These are phyloP conservation scores for Hypsopygia costalis DNA, from an alignment of 2,888 invertebrate species.

Conservation along the genomic window DNA sequence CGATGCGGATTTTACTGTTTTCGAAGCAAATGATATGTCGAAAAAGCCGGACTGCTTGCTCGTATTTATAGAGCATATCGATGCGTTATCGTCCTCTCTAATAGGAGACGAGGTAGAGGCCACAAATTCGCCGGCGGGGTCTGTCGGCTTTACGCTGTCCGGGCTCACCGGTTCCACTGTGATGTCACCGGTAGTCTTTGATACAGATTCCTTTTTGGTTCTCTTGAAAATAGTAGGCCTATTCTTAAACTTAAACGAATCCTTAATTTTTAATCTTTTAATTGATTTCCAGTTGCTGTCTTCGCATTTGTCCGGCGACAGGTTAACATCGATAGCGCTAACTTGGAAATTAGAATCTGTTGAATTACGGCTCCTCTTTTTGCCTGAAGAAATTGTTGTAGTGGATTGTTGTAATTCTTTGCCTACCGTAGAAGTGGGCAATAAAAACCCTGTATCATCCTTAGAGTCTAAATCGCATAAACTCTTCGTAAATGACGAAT, in stretches of 20 bases:
- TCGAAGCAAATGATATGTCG: conserved; percentile 72
- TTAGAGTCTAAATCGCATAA: conserved; percentile 69
- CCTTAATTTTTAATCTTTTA: conserved; percentile 73
- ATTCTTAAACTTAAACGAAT: conserved; percentile 75
- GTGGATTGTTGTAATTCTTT: conserved; percentile 68
- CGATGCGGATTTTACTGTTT: conserved; percentile 71
- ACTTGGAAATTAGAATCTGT: conserved; percentile 73
- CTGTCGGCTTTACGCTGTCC: conserved; percentile 63
- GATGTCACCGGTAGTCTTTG: conserved; percentile 63
- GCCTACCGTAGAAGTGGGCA: conserved; percentile 51
- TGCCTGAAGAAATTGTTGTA: conserved; percentile 71
- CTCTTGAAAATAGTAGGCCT: conserved; percentile 72
- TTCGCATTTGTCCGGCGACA: conserved; percentile 68
- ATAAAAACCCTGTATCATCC: conserved; percentile 55
- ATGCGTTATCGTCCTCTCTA: conserved; percentile 68
- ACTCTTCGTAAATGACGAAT: conserved; percentile 70
- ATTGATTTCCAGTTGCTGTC: conserved; percentile 76
- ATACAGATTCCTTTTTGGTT: conserved; percentile 63
- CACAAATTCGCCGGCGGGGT: conserved; percentile 64
- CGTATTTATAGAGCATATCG: conserved; percentile 68
- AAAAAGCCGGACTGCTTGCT: conserved; percentile 76
- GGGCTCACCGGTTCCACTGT: conserved; percentile 66
- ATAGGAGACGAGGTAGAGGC: conserved; percentile 73
- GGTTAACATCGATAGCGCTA: conserved; percentile 55
- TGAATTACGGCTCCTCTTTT: conserved; percentile 73